A percentile compares a stretch with the other conserved stretches of the same genome.
Conservation (phyloP, 2,797 vertebrate genomes). For the Schizopygopsis pylzovi region DNA sequence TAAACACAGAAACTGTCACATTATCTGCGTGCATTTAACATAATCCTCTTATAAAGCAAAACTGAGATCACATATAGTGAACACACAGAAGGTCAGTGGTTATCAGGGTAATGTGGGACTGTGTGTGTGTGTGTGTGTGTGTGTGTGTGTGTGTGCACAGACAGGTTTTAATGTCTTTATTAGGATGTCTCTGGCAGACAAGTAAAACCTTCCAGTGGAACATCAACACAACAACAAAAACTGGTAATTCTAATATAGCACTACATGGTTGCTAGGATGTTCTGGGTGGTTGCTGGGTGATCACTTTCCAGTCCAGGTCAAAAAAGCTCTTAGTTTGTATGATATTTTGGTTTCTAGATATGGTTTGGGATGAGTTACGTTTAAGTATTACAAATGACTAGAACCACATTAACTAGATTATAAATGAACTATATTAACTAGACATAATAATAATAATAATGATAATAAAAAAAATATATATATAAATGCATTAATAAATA, state of each 20-base stretch:
- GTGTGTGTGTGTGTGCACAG: neutral
- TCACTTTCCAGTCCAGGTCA: neutral
- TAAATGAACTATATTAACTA: neutral
- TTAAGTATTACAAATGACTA: neutral
- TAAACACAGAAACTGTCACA: slow-evolving; percentile 22
- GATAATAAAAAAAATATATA: neutral
- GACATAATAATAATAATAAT: neutral
- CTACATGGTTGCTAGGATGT: neutral
- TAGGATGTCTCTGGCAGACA: neutral
- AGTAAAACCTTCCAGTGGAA: neutral
- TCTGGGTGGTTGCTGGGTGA: neutral
- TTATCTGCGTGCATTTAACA: slow-evolving; percentile 19
- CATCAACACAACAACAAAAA: neutral
- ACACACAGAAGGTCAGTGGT: slow-evolving; percentile 20
- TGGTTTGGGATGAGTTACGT: neutral
- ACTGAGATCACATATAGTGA: neutral
- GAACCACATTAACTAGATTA: neutral
- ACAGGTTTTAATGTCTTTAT: neutral
- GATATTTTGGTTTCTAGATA: neutral
- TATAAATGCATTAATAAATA: slow-evolving; percentile 2
- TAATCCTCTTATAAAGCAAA: slow-evolving; percentile 19
- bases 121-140: neutral
- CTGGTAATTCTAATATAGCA: neutral
- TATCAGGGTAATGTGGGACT: neutral
- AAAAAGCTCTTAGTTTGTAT: neutral